A percentile compares a stretch with the other conserved stretches of the same genome.
These are phyloP conservation scores for Perccottus glenii DNA, from an alignment of 2,113 vertebrate species.

Conservation along the genomic window DNA sequence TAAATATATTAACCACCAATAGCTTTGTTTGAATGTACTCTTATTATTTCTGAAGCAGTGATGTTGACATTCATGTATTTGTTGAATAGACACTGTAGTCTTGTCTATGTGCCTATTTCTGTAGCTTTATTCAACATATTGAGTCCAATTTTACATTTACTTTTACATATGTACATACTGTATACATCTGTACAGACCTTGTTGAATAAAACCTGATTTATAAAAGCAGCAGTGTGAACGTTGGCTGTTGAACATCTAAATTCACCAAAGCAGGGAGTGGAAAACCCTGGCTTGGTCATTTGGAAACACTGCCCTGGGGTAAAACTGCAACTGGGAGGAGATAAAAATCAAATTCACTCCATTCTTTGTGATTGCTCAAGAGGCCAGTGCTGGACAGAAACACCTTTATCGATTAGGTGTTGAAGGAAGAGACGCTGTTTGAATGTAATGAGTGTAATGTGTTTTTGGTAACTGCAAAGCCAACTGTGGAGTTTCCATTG, in stretches of 20 bases:
- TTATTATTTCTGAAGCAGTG: too few relatives aligned
- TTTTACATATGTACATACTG: too few relatives aligned
- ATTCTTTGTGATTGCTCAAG: slow-evolving; percentile 52
- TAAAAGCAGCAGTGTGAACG: slow-evolving; percentile 40
- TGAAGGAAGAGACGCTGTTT: slow-evolving; percentile 12
- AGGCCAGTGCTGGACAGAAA: slow-evolving; percentile 8
- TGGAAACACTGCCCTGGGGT: slow-evolving; percentile 68
- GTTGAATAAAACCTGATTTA: not conserved
- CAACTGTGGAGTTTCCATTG: slow-evolving; percentile 24
- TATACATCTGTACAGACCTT: too few relatives aligned
- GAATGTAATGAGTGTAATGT: slow-evolving; percentile 21
- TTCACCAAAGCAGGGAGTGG: slow-evolving; percentile 61
- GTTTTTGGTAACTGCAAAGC: slow-evolving; percentile 25
- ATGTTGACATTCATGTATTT: too few relatives aligned
- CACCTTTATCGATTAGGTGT: slow-evolving; percentile 65
- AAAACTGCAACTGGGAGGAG: slow-evolving; percentile 66
- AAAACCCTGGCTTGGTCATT: slow-evolving; percentile 71
- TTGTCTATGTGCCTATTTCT: too few relatives aligned
- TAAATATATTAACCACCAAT: too few relatives aligned
- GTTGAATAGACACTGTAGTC: too few relatives aligned
- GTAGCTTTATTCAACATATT: too few relatives aligned
- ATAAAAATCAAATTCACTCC: slow-evolving; percentile 64
- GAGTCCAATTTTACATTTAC: too few relatives aligned
- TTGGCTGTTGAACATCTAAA: slow-evolving; percentile 53
- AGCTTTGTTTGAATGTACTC: too few relatives aligned